phyloP scores from a whole-genome alignment of 2,888 invertebrate genomes.

The Phortica magna region DNA sequence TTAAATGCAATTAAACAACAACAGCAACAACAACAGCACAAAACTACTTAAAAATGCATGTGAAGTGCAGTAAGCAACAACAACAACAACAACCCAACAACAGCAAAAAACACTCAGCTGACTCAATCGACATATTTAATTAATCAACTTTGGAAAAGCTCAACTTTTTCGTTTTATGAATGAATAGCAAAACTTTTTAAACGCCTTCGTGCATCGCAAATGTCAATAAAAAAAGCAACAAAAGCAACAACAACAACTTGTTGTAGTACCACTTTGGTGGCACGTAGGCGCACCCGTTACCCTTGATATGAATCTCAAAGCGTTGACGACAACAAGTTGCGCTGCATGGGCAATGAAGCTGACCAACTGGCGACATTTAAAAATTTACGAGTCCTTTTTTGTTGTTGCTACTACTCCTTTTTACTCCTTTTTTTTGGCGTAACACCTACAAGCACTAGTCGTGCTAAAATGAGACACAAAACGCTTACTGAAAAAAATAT shows the following conservation, averaged over 20 bases:
- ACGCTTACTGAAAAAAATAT: background rate
- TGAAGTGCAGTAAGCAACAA: slow-evolving; percentile 53
- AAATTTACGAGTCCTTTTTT: slow-evolving; percentile 14
- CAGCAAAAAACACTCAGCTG: slow-evolving; percentile 40
- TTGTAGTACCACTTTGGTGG: slow-evolving; percentile 47
- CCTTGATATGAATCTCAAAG: slow-evolving; percentile 46
- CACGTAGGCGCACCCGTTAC: slow-evolving; percentile 49
- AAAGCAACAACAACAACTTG: slow-evolving; percentile 36
- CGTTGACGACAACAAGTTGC: background rate
- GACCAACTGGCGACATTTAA: slow-evolving; percentile 17
- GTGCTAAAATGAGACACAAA: slow-evolving; percentile 3
- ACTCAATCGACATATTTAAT: slow-evolving; percentile 57
- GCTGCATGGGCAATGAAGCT: background rate
- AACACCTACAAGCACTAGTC: background rate
- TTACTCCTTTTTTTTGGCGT: background rate
- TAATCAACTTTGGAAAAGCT: slow-evolving; percentile 51
- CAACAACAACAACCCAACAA: slow-evolving; percentile 21
- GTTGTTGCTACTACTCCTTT: no score
- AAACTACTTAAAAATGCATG: slow-evolving; percentile 43
- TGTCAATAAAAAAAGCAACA: slow-evolving; percentile 42
- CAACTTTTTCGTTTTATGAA: slow-evolving; percentile 11
- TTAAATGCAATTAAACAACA: slow-evolving; percentile 15
- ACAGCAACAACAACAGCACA: slow-evolving; percentile 20
- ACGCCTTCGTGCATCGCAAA: slow-evolving; percentile 41
- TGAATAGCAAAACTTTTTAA: background rate